Base-by-base conservation (phyloP, 92 coral and sea anemone species). In the Siderastrea siderea region DNA sequence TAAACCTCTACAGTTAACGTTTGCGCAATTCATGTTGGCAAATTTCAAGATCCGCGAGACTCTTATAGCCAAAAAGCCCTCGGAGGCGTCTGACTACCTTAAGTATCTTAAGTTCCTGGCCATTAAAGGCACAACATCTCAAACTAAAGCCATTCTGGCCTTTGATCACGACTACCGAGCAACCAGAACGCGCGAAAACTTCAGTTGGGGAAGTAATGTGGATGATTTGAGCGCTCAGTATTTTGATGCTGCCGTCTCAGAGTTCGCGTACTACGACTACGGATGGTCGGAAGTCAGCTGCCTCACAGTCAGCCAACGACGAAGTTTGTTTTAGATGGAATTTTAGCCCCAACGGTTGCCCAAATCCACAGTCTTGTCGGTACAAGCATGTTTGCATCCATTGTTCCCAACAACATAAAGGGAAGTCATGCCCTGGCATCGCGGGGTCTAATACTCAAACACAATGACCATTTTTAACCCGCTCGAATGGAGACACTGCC, bases 131-230 rank as follows among this genome's bases (percentile, higher is more conserved):
- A 80, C 85, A 74, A 17, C 76, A 5, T 80, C 65, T 51, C 85
- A 80, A 50, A 80, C 85, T 53, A 65, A 13, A 58, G 85, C 85
- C 15, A 80, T 80, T 53, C 75, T 80, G 70, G 86, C 86, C 7
- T 82, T 82, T 38, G 78, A 82, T 26, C 78, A 82, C 54, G 86
- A 82, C 51, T 82, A 53, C 65, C 77, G 78, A 1, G 86, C 86
- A 38, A 82, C 86, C 47, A 66, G 55, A 68, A 9, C 14, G 3
- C 45, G 76, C 43, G 67, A 82, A 5, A 82, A 68, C 43, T 53
- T 65, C 65, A 38, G 51, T 38, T 61, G 83, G 83, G 86, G 86
- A 45, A n/a, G 50, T 16, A 82, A 82, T 82, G 64, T 81, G 50
- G 86, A 81, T 14, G 86, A 81, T 65, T 12, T 63, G 45, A 80